Evolutionary conservation across 2,888 invertebrate genomes (phyloP).

Genomic region (Tipula helvola): DNA sequence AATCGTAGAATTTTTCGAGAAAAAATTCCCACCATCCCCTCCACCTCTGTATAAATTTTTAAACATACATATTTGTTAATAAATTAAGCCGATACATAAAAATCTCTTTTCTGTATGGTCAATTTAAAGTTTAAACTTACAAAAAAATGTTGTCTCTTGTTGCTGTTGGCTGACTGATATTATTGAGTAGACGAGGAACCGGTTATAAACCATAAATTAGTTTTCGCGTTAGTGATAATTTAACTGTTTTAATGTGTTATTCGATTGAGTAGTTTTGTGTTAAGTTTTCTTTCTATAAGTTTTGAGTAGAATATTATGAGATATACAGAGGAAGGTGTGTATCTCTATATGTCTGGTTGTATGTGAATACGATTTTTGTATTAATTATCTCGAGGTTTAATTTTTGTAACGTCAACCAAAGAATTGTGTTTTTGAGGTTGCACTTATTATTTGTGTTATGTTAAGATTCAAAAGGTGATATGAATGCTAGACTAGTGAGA

Average conservation of each 20-base stretch:
- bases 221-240: not conserved
- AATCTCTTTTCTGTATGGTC: not conserved
- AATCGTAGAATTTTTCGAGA: too few relatives aligned
- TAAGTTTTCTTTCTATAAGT: not conserved
- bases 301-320: not conserved
- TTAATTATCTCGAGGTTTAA: not conserved
- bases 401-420: not conserved
- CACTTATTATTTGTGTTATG: not conserved
- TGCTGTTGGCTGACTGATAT: not conserved
- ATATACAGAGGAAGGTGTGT: not conserved
- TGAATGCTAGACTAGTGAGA: not conserved
- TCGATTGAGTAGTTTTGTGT: too few relatives aligned
- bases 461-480: not conserved
- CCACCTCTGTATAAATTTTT: not conserved
- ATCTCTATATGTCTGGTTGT: not conserved
- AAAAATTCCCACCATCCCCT: not conserved
- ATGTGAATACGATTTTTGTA: not conserved
- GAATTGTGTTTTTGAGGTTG: not conserved
- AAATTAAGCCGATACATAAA: not conserved
- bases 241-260: not conserved
- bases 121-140: not conserved
- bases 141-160: not conserved
- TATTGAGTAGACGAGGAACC: too few relatives aligned
- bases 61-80: not conserved
- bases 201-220: not conserved